Conservation (phyloP, 2,113 vertebrate species). For the Chloebia gouldiae region DNA sequence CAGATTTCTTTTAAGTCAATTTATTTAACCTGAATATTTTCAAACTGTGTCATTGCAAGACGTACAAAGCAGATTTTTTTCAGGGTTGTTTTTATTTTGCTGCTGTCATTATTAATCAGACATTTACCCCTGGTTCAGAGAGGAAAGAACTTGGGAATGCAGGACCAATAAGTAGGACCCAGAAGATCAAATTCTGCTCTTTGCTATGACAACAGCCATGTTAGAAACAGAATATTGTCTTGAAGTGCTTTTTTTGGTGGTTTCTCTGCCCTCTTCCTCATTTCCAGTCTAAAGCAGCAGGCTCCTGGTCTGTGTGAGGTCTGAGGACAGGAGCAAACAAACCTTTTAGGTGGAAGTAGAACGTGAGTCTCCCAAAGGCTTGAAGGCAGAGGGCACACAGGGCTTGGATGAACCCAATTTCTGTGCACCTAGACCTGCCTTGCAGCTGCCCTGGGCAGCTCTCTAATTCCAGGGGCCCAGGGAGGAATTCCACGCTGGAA, state of each 20-base stretch:
- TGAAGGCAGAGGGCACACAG: not conserved
- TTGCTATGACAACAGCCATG: not conserved
- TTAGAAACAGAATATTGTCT: not conserved
- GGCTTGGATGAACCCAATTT: not conserved
- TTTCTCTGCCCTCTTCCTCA: not conserved
- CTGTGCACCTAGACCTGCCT: not conserved
- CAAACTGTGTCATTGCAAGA: not conserved
- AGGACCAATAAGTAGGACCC: not conserved
- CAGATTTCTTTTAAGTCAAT: not conserved
- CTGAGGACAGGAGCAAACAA: not conserved
- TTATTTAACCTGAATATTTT: not conserved
- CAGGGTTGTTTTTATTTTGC: not conserved
- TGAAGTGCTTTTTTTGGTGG: not conserved
- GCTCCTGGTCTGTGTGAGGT: not conserved
- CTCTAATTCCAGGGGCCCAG: not conserved
- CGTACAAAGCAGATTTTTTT: not conserved
- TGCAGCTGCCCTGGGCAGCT: not conserved
- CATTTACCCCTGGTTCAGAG: not conserved
- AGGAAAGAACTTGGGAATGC: not conserved
- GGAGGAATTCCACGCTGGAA: not conserved
- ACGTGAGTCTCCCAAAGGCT: fast-evolving
- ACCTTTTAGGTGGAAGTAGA: not conserved
- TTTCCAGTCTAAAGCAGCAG: not conserved
- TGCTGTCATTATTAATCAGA: not conserved
- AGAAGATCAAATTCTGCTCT: not conserved